Percentiles rank a stretch among this genome's conserved stretches.
Evolutionary conservation across 2,113 vertebrate genomes (phyloP).

Genomic region (Cavia porcellus): DNA sequence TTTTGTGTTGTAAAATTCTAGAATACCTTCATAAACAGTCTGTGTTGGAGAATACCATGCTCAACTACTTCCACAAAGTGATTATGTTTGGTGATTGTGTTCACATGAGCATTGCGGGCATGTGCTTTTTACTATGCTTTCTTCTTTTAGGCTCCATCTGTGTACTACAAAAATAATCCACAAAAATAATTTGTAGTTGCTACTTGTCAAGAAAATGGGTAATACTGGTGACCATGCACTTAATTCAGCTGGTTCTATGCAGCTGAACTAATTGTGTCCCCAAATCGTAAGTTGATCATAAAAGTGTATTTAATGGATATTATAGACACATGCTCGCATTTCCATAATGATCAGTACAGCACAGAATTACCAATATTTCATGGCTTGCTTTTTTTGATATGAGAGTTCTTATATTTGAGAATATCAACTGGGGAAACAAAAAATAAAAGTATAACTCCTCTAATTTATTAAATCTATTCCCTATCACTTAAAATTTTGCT

Average conservation of each 20-base stretch:
- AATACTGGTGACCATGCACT: neutral
- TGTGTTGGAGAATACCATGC: neutral
- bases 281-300: neutral
- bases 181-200: no score
- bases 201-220: neutral
- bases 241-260: neutral
- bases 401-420: constrained; percentile 48
- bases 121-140: neutral
- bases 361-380: neutral
- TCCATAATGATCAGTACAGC: neutral
- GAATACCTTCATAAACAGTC: neutral
- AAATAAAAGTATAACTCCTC: neutral
- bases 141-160: neutral
- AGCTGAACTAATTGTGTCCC: neutral
- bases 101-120: neutral
- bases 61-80: neutral
- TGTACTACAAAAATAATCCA: neutral
- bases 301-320: constrained; percentile 2
- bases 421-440: neutral
- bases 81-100: neutral
- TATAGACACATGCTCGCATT: neutral
- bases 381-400: neutral
- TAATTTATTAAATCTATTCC: constrained; percentile 12
- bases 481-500: neutral
- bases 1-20: neutral